Percentiles rank a stretch among this genome's conserved stretches.
Conservation (phyloP, 2,113 vertebrate species). For the Hyperopisus bebe region DNA sequence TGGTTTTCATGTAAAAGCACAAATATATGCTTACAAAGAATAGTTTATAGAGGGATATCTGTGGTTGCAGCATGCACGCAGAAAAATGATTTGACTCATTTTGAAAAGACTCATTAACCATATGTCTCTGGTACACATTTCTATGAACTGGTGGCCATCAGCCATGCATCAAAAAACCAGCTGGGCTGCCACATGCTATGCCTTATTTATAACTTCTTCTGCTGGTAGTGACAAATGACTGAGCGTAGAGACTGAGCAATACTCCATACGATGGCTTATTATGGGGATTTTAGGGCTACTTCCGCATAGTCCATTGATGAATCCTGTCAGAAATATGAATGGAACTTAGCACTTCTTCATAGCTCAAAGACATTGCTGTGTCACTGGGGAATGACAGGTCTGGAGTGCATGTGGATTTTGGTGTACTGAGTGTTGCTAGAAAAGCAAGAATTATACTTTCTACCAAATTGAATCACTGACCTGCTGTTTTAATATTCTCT, state of each 20-base stretch:
- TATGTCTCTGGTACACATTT: not conserved
- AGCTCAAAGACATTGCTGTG: not conserved
- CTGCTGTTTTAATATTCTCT: not conserved
- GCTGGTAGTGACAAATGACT: not conserved
- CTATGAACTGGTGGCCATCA: not conserved
- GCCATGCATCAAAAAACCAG: not conserved
- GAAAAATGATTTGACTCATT: not conserved
- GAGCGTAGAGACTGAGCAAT: not conserved
- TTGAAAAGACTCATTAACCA: not conserved
- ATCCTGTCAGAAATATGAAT: not conserved
- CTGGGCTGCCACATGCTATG: not conserved
- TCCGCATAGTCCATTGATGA: not conserved
- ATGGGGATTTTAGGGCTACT: not conserved
- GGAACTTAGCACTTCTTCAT: not conserved
- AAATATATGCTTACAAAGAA: not conserved
- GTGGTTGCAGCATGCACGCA: not conserved
- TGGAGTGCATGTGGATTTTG: not conserved
- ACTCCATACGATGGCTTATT: not conserved
- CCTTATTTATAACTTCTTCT: not conserved
- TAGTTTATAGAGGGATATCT: not conserved
- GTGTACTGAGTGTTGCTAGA: not conserved
- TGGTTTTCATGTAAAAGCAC: not conserved
- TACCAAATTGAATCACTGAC: not conserved
- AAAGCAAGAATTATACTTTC: not conserved
- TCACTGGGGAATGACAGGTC: not conserved